Base-by-base conservation (phyloP, 2,888 invertebrate genomes). In the Netelia inedita region DNA sequence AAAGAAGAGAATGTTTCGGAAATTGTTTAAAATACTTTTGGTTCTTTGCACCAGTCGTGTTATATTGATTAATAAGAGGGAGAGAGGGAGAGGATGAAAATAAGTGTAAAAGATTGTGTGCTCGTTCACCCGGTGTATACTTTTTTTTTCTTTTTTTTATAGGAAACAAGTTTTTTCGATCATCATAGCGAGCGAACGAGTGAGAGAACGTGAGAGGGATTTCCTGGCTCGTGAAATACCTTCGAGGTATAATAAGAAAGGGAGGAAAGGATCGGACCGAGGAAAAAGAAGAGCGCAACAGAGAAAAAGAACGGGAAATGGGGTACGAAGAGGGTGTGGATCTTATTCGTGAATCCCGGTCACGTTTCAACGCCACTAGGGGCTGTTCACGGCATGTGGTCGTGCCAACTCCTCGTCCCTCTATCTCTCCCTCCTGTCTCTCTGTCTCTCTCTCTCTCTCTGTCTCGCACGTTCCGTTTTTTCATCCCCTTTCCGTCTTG, bases 301-400 rank as follows among this genome's bases (percentile, higher is more conserved):
- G 53, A 63, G 41, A 35, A 41, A 19, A 8, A 16, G 55, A 55
- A 61, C 43, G 21, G 66, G 46, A 53, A 68, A 73, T 35, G 72
- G 71, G 74, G 61, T 46, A 78, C 35, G 65, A 66, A 75, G 57
- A 80, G 79, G 59, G 72, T 86, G 86, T 85, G 86, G 83, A 83
- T 85, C 85, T 88, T 86, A 86, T 88, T 89, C 79, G 87, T 87
- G 81, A 92, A 90, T 92, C 91, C 85, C 89, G 35, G 89, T 91
- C 90, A 91, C 91, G 91, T 91, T 89, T 88, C 88, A 85, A 87
- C 89, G 89, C 87, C 87, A 86, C 88, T 85, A 73, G 80, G 78
- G 81, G 68, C 61, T 89, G 90, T 89, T 91, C 89, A 88, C 88
- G 88, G 91, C 92, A 91, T 92, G 92, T 91, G 92, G 91, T 91